Conservation (phyloP, 2,797 vertebrate genomes). For the Gorsachius magnificus region DNA sequence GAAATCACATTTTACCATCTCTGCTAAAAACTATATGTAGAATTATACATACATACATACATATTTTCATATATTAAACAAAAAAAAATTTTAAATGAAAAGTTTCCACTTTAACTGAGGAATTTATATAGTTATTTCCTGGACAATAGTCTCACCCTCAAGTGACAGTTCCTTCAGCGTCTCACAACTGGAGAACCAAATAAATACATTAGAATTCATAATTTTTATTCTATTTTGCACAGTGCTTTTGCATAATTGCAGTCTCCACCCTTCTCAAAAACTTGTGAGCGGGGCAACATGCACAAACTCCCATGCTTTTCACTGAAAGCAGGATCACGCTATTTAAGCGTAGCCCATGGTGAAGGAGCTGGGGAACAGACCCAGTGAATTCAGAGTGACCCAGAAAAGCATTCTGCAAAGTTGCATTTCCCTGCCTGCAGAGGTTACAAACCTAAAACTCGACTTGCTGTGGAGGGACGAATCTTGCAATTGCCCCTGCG, state of each 20-base stretch:
- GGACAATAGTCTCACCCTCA: not conserved
- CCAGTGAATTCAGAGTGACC: not conserved
- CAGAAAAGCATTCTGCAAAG: not conserved
- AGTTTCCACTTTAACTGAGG: not conserved
- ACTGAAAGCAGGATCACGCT: not conserved
- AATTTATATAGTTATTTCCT: not conserved
- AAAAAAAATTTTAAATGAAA: not conserved
- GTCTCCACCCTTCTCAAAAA: not conserved
- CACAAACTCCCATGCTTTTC: not conserved
- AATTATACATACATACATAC: not conserved
- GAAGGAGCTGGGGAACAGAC: not conserved
- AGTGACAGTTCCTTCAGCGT: not conserved
- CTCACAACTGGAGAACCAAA: not conserved
- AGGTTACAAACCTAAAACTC: not conserved
- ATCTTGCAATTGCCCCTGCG: not conserved
- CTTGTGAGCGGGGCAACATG: not conserved
- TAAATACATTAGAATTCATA: not conserved
- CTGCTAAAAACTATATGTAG: not conserved
- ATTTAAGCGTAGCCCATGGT: accelerated
- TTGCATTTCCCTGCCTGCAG: not conserved
- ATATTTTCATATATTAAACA: not conserved
- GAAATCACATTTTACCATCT: not conserved
- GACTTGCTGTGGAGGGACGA: accelerated
- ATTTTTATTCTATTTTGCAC: not conserved
- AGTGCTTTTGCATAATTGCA: not conserved